Conservation (phyloP, 2,113 vertebrate genomes). For the Neoarius graeffei region DNA sequence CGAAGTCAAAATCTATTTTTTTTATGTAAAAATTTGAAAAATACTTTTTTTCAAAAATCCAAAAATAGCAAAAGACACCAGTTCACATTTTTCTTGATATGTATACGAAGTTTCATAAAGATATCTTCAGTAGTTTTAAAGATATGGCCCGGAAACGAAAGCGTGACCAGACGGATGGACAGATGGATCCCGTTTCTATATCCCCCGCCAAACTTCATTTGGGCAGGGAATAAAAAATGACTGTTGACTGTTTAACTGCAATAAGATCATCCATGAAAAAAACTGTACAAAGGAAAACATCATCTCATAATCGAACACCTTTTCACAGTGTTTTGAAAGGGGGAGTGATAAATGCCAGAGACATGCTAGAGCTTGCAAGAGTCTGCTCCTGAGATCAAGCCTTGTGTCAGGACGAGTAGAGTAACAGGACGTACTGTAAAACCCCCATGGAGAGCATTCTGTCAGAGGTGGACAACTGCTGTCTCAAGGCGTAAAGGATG, state of each 20-base stretch:
- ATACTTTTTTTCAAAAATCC: too few species aligned
- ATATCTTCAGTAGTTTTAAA: too few species aligned
- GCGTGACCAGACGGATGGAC: too few species aligned
- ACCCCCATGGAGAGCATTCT: background rate
- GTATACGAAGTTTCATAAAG: too few species aligned
- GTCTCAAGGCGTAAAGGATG: constrained; percentile 9
- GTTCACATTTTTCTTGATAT: too few species aligned
- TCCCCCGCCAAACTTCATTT: too few species aligned
- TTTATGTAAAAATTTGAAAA: too few species aligned
- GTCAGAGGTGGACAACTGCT: constrained; percentile 11
- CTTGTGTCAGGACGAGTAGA: background rate
- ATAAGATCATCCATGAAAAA: background rate
- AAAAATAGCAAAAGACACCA: too few species aligned
- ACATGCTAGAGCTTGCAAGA: constrained; percentile 18
- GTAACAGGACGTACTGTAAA: background rate
- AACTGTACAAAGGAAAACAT: background rate
- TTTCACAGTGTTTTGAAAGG: background rate
- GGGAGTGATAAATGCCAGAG: constrained; percentile 21
- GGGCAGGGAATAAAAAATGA: background rate
- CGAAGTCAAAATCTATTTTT: too few species aligned
- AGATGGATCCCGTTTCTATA: too few species aligned
- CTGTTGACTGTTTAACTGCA: background rate
- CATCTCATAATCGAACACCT: background rate
- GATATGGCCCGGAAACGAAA: too few species aligned
- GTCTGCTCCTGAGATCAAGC: background rate